Percentiles rank a stretch among this genome's conserved stretches.
Conservation (phyloP, 1,140 invertebrate species). For the Cardiocondyla obscurior region DNA sequence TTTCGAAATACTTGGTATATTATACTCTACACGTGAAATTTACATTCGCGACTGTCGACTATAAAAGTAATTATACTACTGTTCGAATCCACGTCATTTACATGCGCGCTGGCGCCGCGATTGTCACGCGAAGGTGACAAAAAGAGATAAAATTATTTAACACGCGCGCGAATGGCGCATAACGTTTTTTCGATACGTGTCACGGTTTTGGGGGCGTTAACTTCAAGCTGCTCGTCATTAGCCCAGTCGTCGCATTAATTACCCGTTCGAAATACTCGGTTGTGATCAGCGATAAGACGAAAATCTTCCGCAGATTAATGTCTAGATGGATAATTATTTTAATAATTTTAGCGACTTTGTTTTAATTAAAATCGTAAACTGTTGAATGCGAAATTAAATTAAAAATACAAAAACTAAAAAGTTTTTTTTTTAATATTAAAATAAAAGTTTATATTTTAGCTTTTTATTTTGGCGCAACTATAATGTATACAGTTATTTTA, state of each 20-base stretch:
- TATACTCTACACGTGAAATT: neutral
- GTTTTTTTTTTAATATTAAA: neutral
- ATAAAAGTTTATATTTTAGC: neutral
- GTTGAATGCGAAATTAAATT: neutral
- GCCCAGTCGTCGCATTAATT: neutral
- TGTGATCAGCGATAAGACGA: constrained; percentile 41
- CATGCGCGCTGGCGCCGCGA: neutral
- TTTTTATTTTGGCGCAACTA: neutral
- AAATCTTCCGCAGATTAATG: too few relatives aligned
- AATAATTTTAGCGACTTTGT: neutral
- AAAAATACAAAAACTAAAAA: too few relatives aligned
- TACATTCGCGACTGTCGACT: neutral
- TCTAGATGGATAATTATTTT: neutral
- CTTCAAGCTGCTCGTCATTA: constrained; percentile 12
- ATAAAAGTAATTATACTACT: neutral
- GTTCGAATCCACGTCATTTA: constrained; percentile 6
- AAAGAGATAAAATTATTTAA: constrained; percentile 37
- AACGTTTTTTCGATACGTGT: constrained; percentile 18
- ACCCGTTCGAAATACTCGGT: constrained; percentile 28
- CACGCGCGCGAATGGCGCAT: neutral
- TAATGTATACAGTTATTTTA: neutral
- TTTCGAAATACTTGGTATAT: neutral
- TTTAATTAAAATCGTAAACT: neutral
- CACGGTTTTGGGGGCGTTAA: constrained; percentile 27
- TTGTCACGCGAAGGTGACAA: neutral